These are phyloP conservation scores for Phataginus tetradactyla DNA, from an alignment of 2,797 vertebrate genomes.

Conservation along the genomic window DNA sequence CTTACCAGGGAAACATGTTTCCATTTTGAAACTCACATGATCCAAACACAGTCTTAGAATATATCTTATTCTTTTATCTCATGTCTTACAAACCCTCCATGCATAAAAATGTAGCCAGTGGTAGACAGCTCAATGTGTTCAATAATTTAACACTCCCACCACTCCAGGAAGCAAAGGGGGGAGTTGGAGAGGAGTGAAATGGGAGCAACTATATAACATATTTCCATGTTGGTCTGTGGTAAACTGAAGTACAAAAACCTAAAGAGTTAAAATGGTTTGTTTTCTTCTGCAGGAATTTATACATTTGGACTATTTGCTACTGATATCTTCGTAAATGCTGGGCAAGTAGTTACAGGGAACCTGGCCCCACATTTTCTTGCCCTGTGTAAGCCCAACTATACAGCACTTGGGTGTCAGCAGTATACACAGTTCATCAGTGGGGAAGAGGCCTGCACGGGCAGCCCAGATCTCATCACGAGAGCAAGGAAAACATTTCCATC, in stretches of 20 bases:
- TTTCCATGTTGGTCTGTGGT: conserved; percentile 50
- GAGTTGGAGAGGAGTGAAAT: neutral
- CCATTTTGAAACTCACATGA: neutral
- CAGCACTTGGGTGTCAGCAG: conserved; percentile 96
- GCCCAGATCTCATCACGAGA: conserved; percentile 93
- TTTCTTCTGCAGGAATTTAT: conserved; percentile 92
- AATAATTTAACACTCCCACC: conserved; percentile 73
- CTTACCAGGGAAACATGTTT: neutral
- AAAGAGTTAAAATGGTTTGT: conserved; percentile 71
- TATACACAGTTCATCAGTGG: conserved; percentile 97
- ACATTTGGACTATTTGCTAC: conserved; percentile 98
- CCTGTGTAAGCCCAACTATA: conserved; percentile 98
- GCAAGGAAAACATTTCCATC: conserved; percentile 98
- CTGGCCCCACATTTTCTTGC: conserved; percentile 98
- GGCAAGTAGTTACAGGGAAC: conserved; percentile 98
- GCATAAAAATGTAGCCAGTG: conserved; percentile 49
- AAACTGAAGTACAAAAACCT: neutral
- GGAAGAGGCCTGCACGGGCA: conserved; percentile 96
- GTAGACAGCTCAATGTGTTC: conserved; percentile 67
- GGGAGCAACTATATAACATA: neutral
- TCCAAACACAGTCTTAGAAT: conserved; percentile 21
- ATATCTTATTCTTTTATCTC: conserved; percentile 63
- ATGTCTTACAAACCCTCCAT: conserved; percentile 55
- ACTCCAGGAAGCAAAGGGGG: conserved; percentile 45
- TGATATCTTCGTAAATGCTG: conserved; percentile 99